Conservation (phyloP, 92 coral and sea anemone species). For the Epizoanthus illoricatus region DNA sequence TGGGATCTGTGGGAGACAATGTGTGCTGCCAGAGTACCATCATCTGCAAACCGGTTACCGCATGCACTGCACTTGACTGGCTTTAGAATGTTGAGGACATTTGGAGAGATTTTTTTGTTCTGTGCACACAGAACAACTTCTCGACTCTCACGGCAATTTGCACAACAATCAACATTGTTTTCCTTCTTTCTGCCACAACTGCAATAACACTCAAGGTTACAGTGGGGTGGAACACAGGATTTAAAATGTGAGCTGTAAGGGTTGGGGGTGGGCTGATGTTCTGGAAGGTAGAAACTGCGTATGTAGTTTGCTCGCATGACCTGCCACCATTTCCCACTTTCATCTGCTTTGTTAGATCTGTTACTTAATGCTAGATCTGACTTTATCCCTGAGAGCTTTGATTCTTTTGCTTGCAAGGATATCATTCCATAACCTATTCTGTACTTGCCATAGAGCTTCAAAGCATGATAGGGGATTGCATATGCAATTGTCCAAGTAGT, state of each 20-base stretch:
- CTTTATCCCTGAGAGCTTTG: conserved; percentile 58
- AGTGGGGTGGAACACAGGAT: conserved; percentile 60
- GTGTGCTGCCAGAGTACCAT: conserved; percentile 43
- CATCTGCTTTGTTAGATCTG: conserved; percentile 49
- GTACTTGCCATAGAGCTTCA: conserved; percentile 30
- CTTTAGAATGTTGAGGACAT: conserved; percentile 45
- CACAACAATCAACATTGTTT: conserved; percentile 43
- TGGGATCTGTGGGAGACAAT: conserved; percentile 36
- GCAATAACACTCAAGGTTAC: conserved; percentile 49
- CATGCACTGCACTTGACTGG: conserved; percentile 45
- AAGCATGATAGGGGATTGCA: conserved; percentile 58
- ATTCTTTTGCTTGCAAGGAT: conserved; percentile 61
- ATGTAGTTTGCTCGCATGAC: conserved; percentile 62
- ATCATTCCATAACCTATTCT: conserved; percentile 52
- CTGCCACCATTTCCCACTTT: conserved; percentile 66
- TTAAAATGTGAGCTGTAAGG: conserved; percentile 55
- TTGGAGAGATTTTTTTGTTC: conserved; percentile 37
- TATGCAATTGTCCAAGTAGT: conserved; percentile 59
- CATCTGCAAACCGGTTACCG: conserved; percentile 51
- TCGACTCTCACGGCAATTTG: conserved; percentile 6
- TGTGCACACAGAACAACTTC: conserved; percentile 50
- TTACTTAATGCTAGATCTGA: conserved; percentile 46
- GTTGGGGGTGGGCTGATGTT: conserved; percentile 52
- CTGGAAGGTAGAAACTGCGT: conserved; percentile 52
- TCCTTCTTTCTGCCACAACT: conserved; percentile 55